Conservation (phyloP, 2,797 vertebrate species). For the Leucoraja ocellata region DNA sequence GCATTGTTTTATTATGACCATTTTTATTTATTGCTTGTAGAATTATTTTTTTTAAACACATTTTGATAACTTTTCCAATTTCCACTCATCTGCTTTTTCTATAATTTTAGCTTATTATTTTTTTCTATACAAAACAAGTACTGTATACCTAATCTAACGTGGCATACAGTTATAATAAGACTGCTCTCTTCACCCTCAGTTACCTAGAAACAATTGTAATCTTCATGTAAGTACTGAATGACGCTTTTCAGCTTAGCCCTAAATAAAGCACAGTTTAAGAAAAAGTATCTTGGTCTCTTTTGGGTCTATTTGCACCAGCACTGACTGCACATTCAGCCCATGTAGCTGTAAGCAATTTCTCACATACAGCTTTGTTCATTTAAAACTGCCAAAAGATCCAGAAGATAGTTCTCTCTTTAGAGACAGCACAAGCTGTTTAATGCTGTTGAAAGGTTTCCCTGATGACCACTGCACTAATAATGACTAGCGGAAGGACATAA, state of each 20-base stretch:
- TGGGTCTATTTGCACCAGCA: conserved; percentile 39
- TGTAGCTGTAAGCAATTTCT: background rate
- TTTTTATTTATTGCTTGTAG: conserved; percentile 23
- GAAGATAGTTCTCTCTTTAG: conserved; percentile 2
- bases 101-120: conserved; percentile 14
- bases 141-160: conserved; percentile 28
- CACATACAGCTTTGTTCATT: background rate
- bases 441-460: background rate
- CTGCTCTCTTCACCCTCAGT: conserved; percentile 86
- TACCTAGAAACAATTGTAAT: conserved; percentile 94
- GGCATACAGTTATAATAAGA: conserved; percentile 45
- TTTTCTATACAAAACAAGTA: conserved; percentile 16
- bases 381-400: background rate
- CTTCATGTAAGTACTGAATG: conserved; percentile 99
- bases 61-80: background rate
- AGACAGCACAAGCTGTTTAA: background rate
- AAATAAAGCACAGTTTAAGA: conserved; percentile 99
- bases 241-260: conserved; percentile 99
- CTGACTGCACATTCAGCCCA: background rate
- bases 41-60: background rate
- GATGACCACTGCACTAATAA: background rate
- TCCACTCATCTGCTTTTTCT: conserved; percentile 6
- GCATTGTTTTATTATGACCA: background rate
- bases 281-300: conserved; percentile 54
- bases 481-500: background rate